A percentile compares a stretch with the other conserved stretches of the same genome.
Evolutionary conservation across 1,140 invertebrate genomes (phyloP).

Genomic region (Limonius californicus): DNA sequence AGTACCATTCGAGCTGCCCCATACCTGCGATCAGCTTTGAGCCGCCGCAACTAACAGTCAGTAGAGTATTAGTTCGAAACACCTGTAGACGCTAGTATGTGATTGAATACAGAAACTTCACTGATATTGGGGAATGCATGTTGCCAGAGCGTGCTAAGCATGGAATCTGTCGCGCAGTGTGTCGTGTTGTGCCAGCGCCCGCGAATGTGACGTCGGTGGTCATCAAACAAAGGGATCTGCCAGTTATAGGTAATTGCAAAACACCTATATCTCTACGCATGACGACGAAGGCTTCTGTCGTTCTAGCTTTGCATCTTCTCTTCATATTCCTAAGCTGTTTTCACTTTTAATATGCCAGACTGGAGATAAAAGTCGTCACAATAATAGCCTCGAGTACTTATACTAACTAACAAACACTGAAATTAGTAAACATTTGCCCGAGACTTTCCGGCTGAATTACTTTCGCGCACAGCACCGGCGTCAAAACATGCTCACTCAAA

Average conservation of each 20-base stretch:
- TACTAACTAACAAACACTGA: neutral
- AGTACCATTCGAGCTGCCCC: conserved; percentile 17
- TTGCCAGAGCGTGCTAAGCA: conserved; percentile 34
- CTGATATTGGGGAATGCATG: neutral
- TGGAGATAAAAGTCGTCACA: too few relatives aligned
- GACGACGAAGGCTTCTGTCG: too few relatives aligned
- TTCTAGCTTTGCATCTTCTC: too few relatives aligned
- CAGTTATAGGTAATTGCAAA: conserved; percentile 7
- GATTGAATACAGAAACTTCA: conserved; percentile 35
- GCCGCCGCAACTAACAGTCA: conserved; percentile 44
- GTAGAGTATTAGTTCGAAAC: conserved; percentile 49
- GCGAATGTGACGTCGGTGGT: conserved; percentile 8
- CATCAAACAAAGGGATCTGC: conserved; percentile 4
- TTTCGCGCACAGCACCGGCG: conserved; percentile 16
- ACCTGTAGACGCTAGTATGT: conserved; percentile 48
- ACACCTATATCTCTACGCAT: conserved; percentile 1
- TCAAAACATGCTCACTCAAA: conserved; percentile 27
- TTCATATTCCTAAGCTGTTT: too few relatives aligned
- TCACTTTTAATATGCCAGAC: too few relatives aligned
- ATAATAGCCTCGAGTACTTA: too few relatives aligned
- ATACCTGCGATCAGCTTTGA: conserved; percentile 41
- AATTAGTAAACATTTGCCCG: neutral
- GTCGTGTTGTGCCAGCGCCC: conserved; percentile 35
- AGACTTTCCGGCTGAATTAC: neutral
- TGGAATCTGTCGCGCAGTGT: conserved; percentile 37